Evolutionary conservation across 2,888 invertebrate genomes (phyloP).

Genomic region (Lithophane ornitopus): DNA sequence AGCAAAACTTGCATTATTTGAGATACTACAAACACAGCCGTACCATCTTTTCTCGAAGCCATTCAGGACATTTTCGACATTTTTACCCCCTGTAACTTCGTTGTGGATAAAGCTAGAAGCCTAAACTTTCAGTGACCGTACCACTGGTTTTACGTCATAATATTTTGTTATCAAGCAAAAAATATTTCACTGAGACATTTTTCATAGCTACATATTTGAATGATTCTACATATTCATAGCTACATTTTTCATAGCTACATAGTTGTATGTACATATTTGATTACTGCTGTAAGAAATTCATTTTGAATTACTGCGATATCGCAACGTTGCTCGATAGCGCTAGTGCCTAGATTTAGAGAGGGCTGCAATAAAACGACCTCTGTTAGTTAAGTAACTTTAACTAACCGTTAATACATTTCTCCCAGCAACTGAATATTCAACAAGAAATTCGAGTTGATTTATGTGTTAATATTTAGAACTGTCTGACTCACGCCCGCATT

Average conservation of each 20-base stretch:
- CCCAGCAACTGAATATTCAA: conserved; percentile 31
- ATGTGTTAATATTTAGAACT: conserved; percentile 54
- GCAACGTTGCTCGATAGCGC: neutral
- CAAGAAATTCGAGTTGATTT: conserved; percentile 54
- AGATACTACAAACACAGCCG: too few relatives aligned
- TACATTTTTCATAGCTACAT: conserved; percentile 31
- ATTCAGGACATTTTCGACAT: too few relatives aligned
- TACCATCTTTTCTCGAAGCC: too few relatives aligned
- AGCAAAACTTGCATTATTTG: too few relatives aligned
- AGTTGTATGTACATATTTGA: conserved; percentile 28
- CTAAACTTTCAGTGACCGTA: too few relatives aligned
- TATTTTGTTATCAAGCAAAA: conserved; percentile 9
- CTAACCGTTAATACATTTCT: conserved; percentile 32
- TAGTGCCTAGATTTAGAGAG: neutral
- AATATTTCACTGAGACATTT: neutral
- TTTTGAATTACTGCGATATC: conserved; percentile 8
- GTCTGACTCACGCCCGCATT: conserved; percentile 30
- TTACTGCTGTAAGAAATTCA: conserved; percentile 4
- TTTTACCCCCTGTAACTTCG: too few relatives aligned
- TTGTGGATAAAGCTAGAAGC: too few relatives aligned
- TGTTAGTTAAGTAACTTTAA: conserved; percentile 21
- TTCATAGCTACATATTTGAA: conserved; percentile 19
- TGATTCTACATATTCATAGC: conserved; percentile 35
- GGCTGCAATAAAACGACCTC: conserved; percentile 14
- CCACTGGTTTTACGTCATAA: neutral